Evolutionary conservation across 2,888 invertebrate genomes (phyloP).

Genomic region (Proisotoma minuta): DNA sequence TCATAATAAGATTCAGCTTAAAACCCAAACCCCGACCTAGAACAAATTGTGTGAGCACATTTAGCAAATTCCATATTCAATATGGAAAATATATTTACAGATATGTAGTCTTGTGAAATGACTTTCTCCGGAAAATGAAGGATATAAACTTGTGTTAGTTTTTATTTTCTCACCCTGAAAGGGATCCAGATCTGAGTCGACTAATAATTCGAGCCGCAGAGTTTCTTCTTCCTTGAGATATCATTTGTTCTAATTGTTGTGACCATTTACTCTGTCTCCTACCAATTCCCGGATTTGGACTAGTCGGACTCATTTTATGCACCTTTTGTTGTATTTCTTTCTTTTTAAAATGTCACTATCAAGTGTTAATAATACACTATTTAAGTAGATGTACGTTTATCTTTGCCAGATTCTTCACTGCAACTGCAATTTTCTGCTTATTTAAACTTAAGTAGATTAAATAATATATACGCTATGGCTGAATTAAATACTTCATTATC

Average conservation of each 20-base stretch:
- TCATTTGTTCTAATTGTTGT: conserved; percentile 50
- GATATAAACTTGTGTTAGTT: not conserved
- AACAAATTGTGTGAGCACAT: not conserved
- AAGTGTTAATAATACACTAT: no score
- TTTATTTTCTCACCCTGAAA: conserved; percentile 25
- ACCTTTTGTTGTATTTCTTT: not conserved
- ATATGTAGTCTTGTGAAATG: not conserved
- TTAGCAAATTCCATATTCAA: no score
- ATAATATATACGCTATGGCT: no score
- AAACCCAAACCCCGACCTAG: not conserved
- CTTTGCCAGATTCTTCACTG: no score
- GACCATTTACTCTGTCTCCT: conserved; percentile 10
- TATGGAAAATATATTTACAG: not conserved
- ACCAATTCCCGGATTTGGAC: not conserved
- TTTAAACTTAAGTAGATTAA: no score
- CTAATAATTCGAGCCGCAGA: conserved; percentile 33
- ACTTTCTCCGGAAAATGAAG: not conserved
- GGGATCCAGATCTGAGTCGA: conserved; percentile 33
- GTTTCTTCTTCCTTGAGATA: conserved; percentile 36
- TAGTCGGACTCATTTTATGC: not conserved
- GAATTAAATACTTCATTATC: no score
- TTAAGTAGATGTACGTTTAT: no score
- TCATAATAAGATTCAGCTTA: no score
- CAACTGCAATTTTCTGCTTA: no score
- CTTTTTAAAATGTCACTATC: not conserved